phyloP scores from a whole-genome alignment of 23 tunicate species.

The Aplidium turbinatum region DNA sequence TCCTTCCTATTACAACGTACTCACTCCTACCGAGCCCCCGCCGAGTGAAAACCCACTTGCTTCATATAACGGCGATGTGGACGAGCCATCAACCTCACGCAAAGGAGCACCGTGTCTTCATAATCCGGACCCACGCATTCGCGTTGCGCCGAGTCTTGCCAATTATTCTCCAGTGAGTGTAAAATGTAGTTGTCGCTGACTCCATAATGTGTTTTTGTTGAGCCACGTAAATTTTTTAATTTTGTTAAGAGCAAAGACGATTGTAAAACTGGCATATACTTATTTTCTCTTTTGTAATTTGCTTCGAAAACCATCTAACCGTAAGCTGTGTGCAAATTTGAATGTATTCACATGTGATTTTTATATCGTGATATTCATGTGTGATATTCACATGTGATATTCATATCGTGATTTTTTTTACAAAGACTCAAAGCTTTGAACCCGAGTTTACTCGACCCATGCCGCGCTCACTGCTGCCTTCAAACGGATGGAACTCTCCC shows the following conservation, averaged over 20 bases:
- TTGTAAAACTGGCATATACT: no score
- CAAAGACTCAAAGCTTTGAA: conserved; percentile 22
- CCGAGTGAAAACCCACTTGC: not conserved
- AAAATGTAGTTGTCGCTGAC: no score
- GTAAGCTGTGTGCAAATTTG: no score
- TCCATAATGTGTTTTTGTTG: no score
- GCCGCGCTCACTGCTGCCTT: not conserved
- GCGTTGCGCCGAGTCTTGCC: conserved; percentile 32
- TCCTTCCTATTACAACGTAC: conserved; percentile 29
- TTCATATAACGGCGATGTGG: not conserved
- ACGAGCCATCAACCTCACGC: conserved; percentile 14
- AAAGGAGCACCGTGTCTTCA: conserved; percentile 39
- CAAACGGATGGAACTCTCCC: conserved; percentile 21
- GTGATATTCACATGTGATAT: no score
- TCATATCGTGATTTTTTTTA: not conserved
- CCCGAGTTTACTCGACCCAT: conserved; percentile 13
- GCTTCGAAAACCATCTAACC: no score
- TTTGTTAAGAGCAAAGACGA: no score
- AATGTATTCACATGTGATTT: no score
- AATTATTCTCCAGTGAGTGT: conserved; percentile 34
- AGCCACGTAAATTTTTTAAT: no score
- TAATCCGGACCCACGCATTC: conserved; percentile 35
- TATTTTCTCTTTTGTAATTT: no score
- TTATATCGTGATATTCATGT: no score
- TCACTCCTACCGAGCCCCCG: not conserved